Base-by-base conservation (phyloP, 2,888 invertebrate genomes). In the Diarsia rubi region DNA sequence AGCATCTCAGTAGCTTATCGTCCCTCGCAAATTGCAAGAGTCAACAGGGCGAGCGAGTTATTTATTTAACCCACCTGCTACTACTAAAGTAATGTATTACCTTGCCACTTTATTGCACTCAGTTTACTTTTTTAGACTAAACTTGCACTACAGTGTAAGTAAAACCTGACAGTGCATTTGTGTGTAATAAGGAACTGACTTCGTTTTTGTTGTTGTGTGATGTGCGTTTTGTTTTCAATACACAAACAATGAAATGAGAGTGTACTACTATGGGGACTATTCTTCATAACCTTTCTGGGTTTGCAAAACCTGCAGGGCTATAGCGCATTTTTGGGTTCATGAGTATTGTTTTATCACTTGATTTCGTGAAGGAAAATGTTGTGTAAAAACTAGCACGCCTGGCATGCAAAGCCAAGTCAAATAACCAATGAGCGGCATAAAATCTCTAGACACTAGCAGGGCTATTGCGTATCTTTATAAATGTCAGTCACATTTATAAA, bases 31-130 rank as follows among this genome's bases (percentile, higher is more conserved):
- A 83, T 79, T 83, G 67, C 52, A 79, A 73, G 60, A 83, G 84
- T 73, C 69, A 83, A 83, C 84, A 83, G 54, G 21, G 66, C 42
- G 79, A 59, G 68, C 45, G 69, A 70, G 73, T 79, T 83, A 81
- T 81, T 81, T 83, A 83, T 81, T 73, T 70, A 60, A 57, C 59
- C 83, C 84, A 81, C 81, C 80, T 79, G 80, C 79, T 83, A 83
- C 68, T 47, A 77, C 72, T 47, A 62, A 68, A 78, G 69, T 79
- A 52, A 83, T 79, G 73, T 67, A 83, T 81, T 69, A 69, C 67
- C 69, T 70, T 57, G 21, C 16, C 49, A 68, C 84, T 79, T 70
- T 73, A 73, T 64, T 79, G 67, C 79, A 60, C 42, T 67, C 9
- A 12, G 57, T 54, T 72, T 14, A 47, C 44, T 83, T 78, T 77